Evolutionary conservation across 1,140 invertebrate species (phyloP), one percentile per base, ranked within the genome.

Genomic region (Scaptomyza graminum): DNA sequence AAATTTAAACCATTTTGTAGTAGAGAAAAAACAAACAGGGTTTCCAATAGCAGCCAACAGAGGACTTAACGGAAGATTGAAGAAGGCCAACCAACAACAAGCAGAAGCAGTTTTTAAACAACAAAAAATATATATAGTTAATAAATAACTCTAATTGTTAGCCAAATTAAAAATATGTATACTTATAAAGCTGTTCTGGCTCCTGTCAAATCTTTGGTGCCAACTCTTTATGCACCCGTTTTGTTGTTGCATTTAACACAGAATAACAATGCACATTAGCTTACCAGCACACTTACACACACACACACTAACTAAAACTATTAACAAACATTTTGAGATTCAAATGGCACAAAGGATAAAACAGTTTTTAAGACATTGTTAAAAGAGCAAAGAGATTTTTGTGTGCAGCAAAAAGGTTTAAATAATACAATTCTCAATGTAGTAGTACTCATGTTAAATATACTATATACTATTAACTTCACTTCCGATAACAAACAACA

Each of bases 181-280:
- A 55, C 0, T 12, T 37, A 39, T 22, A 25, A 28, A 49, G 44
- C 13, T 59, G 43, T 39, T 12, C 50, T 22, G 11, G 15, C 13
- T 5, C 7, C 61, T 44, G 25, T 28, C 9, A 56, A 18, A 16
- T 12, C n/a, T 25, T 51, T 62, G 50, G 51, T 47, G 47, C 39
- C 57, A 46, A 77, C 79, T 71, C 79, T 71, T 47, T 55, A 65
- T 69, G 82, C 82, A 88, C 74, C 82, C 76, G 74, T 87, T 28
- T 85, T 59, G 78, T 87, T 82, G 82, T 87, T 85, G 82, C 82
- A 85, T 85, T 82, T 85, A 81, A 81, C 63, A 55, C 47, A 69
- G 55, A 56, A 43, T 54, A 9, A 8, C 9, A 34, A 34, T 46
- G 37, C 47, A 74, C 77, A 31, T 13, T 9, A 2, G 47, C 46